Evolutionary conservation across 2,888 invertebrate genomes (phyloP), one percentile per base, ranked within the genome.

Genomic region (Epistrophe eligans): DNA sequence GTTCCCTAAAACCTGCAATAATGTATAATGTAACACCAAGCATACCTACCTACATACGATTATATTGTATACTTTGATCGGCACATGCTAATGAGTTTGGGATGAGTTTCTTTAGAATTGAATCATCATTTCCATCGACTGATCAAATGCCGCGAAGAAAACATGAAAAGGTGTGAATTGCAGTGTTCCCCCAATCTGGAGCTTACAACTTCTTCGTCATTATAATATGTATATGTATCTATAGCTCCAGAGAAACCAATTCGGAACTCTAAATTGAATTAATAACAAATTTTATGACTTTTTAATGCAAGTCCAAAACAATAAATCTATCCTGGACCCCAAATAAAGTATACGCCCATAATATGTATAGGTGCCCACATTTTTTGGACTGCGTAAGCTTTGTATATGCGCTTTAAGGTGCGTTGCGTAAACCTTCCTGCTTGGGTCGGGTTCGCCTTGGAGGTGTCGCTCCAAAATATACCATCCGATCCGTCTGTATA

Each of bases 281-380:
- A 83, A 87, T 87, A 87, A 87, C 83, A 83, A 87, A 87, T 87
- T 87, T 87, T 79, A 87, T 79, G 87, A 79, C 87, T 87, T 87
- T 87, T 87, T 87, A 87, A 87, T 87, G 76, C 76, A 87, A 83
- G 19, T 83, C 87, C 64, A 60, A 40, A 17, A 43, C 79, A 87
- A 87, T 87, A 87, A 87, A 87, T 87, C 87, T 60, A 71, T 60
- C 72, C 76, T 72, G 83, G 76, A 57, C 11, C 79, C 83, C 79
- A 83, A 83, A 83, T 87, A 87, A 83, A 87, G 76, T 83, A 87
- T 83, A 52, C 87, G 87, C 87, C 87, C 83, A 87, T 82, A 57
- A 28, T 60, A 40, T 66, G 7, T 45, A 11, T 67, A 50, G 50
- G 50, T 83, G 76, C 83, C 87, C 87, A 87, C 79, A 76, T 87